phyloP scores from a whole-genome alignment of 64 coral and sea anemone genomes.

The Stylophora pistillata region DNA sequence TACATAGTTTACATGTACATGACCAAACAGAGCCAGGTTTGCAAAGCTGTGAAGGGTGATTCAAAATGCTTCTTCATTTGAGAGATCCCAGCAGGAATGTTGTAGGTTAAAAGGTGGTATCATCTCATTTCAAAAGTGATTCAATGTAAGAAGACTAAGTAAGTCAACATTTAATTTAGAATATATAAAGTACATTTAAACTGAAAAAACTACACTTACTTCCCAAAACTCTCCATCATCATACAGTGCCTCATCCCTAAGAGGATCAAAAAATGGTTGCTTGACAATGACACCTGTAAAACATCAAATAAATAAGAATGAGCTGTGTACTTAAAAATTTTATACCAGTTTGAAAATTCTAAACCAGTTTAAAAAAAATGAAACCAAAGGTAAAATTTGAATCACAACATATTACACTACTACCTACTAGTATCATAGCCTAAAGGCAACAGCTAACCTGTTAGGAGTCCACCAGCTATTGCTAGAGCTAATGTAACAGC shows the following conservation, averaged over 20 bases:
- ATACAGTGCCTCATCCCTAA: conserved; percentile 75
- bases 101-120: too few relatives aligned
- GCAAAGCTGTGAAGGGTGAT: not conserved
- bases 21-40: too few relatives aligned
- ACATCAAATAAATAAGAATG: not conserved
- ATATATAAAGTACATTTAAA: too few relatives aligned
- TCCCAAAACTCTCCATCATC: conserved; percentile 90
- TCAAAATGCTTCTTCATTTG: not conserved
- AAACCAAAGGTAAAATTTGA: too few relatives aligned
- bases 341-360: too few relatives aligned
- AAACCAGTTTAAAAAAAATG: too few relatives aligned
- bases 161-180: too few relatives aligned
- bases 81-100: too few relatives aligned
- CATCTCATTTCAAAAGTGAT: too few relatives aligned
- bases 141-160: too few relatives aligned
- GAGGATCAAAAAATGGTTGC: conserved; percentile 76
- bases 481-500: conserved; percentile 65
- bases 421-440: not conserved
- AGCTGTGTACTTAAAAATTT: too few relatives aligned
- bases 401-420: too few relatives aligned
- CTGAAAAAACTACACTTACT: conserved; percentile 32
- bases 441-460: conserved; percentile 44
- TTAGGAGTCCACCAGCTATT: conserved; percentile 68
- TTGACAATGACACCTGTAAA: conserved; percentile 81
- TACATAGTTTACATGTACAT: not conserved